These are phyloP conservation scores for Notothenia coriiceps DNA, from an alignment of 2,113 vertebrate species.

Conservation along the genomic window DNA sequence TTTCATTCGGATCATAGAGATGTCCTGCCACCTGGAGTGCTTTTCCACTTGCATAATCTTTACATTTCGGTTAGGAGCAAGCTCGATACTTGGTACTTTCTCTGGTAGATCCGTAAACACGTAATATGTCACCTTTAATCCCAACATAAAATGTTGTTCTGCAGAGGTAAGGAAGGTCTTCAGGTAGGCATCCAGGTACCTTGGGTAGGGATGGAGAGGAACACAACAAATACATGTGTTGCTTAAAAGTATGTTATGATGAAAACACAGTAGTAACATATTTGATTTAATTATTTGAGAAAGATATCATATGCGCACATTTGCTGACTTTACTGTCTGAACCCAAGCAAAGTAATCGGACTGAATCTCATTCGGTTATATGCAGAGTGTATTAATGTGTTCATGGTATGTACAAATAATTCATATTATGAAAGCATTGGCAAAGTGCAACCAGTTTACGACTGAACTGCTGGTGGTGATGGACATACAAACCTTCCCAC, in stretches of 20 bases:
- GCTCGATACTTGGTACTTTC: slow-evolving; percentile 49
- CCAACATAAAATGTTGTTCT: slow-evolving; percentile 82
- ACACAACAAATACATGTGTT: not conserved
- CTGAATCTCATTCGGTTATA: not conserved
- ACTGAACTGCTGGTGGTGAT: not conserved
- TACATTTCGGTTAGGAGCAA: slow-evolving; percentile 57
- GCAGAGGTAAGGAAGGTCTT: slow-evolving; percentile 78
- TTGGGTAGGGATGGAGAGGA: slow-evolving; percentile 25
- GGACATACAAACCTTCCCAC: slow-evolving; percentile 79
- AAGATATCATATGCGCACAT: not conserved
- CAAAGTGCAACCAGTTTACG: not conserved
- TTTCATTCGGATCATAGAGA: slow-evolving; percentile 85
- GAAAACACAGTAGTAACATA: not conserved
- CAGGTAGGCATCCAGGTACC: slow-evolving; percentile 77
- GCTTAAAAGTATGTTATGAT: not conserved
- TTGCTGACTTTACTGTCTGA: not conserved
- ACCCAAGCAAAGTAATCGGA: too few species aligned
- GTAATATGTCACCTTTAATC: slow-evolving; percentile 80
- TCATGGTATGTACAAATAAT: too few species aligned
- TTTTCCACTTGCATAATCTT: slow-evolving; percentile 57
- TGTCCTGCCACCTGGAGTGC: slow-evolving; percentile 83
- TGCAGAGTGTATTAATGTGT: not conserved
- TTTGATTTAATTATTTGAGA: not conserved
- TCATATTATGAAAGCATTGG: not conserved
- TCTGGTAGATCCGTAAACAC: slow-evolving; percentile 81